Conservation (phyloP, 2,113 vertebrate species). For the Pterocles gutturalis region DNA sequence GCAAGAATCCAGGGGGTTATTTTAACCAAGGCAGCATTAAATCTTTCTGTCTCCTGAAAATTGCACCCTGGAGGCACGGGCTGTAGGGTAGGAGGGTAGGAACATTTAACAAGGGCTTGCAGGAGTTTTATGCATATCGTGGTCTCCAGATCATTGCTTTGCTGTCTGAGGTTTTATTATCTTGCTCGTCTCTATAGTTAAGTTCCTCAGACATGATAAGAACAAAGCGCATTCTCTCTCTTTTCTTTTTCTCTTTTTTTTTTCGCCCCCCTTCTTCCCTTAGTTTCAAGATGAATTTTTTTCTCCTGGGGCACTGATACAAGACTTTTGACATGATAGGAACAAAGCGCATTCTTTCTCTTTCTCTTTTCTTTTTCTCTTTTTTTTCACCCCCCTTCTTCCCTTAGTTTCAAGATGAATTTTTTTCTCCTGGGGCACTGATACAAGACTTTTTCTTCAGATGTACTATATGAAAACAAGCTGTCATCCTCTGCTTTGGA, state of each 20-base stretch:
- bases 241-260: background rate
- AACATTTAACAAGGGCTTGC: constrained; percentile 14
- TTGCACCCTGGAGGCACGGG: background rate
- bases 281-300: background rate
- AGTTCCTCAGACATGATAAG: background rate
- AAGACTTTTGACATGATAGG: background rate
- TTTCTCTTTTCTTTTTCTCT: no score
- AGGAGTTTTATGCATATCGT: background rate
- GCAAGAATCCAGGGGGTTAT: background rate
- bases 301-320: background rate
- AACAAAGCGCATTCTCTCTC: background rate
- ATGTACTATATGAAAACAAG: background rate
- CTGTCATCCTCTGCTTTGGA: background rate
- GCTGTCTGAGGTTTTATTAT: constrained; percentile 23
- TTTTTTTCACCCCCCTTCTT: background rate
- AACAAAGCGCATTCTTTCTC: background rate
- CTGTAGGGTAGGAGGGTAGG: background rate
- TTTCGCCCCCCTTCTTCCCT: background rate
- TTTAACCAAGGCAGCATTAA: constrained; percentile 14
- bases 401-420: background rate
- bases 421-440: background rate
- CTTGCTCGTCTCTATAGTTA: background rate
- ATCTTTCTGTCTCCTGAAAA: constrained; percentile 51
- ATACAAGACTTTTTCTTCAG: background rate
- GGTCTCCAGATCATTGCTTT: constrained; percentile 8